Evolutionary conservation across 2,888 invertebrate genomes (phyloP).

Genomic region (Drosophila lacicola): DNA sequence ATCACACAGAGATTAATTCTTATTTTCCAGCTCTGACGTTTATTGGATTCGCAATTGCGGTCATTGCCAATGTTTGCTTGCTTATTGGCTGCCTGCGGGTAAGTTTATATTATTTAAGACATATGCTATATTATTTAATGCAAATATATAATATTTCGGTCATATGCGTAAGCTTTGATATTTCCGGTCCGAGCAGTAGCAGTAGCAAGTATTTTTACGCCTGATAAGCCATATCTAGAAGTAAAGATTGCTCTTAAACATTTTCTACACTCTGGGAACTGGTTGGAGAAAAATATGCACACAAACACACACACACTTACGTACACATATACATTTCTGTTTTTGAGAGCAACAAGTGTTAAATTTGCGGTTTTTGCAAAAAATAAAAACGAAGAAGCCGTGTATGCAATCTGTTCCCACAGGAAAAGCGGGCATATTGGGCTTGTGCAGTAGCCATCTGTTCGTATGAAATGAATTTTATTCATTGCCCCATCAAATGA

Average conservation of each 20-base stretch:
- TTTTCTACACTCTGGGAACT: not conserved
- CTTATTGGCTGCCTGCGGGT: slow-evolving; percentile 68
- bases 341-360: slow-evolving; percentile 24
- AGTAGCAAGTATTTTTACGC: not conserved
- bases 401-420: not conserved
- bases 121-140: not conserved
- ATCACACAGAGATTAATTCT: slow-evolving; percentile 21
- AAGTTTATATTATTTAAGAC: slow-evolving; percentile 19
- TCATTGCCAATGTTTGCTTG: slow-evolving; percentile 62
- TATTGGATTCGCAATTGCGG: slow-evolving; percentile 53
- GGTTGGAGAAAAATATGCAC: not conserved
- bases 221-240: slow-evolving; percentile 23
- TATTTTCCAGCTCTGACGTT: slow-evolving; percentile 60
- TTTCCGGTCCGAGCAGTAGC: not conserved
- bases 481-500: too few species aligned
- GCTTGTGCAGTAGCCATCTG: not conserved
- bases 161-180: not conserved
- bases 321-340: not conserved
- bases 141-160: not conserved
- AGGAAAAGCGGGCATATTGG: not conserved
- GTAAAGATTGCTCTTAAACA: slow-evolving; percentile 5
- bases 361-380: not conserved
- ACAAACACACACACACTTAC: not conserved
- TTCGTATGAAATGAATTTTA: not conserved
- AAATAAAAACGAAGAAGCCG: too few species aligned